Evolutionary conservation across 2,888 invertebrate genomes (phyloP).

Genomic region (Monochamus alternatus): DNA sequence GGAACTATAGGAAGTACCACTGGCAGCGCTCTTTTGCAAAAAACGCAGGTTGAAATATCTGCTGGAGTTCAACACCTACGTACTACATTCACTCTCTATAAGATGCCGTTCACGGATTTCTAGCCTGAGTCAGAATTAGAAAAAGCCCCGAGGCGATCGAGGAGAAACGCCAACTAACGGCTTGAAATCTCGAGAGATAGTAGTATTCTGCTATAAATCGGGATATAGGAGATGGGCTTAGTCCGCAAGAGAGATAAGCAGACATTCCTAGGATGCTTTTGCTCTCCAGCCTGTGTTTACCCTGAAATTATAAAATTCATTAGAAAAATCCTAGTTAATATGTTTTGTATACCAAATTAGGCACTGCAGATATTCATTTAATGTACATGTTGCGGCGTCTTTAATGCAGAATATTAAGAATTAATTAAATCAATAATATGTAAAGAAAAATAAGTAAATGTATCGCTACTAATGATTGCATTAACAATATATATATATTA

Average conservation of each 20-base stretch:
- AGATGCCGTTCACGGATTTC: constrained; percentile 39
- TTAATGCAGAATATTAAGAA: too few species aligned
- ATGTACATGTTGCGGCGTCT: too few species aligned
- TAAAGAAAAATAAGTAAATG: too few species aligned
- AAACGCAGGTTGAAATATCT: constrained; percentile 36
- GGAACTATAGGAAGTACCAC: constrained; percentile 42
- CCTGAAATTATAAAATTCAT: too few species aligned
- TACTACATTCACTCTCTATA: constrained; percentile 50
- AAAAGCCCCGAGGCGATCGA: constrained; percentile 41
- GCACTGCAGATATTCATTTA: too few species aligned
- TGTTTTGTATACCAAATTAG: too few species aligned
- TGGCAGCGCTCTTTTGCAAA: constrained; percentile 39
- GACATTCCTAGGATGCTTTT: background rate
- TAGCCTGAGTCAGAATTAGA: constrained; percentile 43
- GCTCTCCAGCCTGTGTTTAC: too few species aligned
- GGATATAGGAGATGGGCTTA: constrained; percentile 24
- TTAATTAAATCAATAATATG: too few species aligned
- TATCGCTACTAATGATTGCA: too few species aligned
- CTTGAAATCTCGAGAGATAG: constrained; percentile 43
- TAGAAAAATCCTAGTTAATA: too few species aligned
- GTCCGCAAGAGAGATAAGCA: constrained; percentile 2
- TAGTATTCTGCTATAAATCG: constrained; percentile 45
- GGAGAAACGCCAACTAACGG: constrained; percentile 48
- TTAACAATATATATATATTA: too few species aligned
- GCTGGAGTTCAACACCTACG: constrained; percentile 48